Base-by-base conservation (phyloP, 2,797 vertebrate species). In the Melanotaenia maccullochi region DNA sequence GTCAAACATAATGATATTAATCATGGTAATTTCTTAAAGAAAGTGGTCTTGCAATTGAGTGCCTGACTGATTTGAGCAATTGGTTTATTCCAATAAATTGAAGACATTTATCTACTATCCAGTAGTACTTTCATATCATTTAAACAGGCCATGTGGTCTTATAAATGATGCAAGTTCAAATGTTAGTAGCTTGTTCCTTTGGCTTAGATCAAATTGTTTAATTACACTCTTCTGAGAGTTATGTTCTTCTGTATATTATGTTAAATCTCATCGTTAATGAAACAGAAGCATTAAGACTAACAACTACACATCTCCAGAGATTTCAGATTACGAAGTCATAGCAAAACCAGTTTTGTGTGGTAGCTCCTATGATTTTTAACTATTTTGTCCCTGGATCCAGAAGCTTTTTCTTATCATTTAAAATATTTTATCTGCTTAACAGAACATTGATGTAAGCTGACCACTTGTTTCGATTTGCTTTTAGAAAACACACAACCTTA, bases 61-160 rank as follows among this genome's bases (percentile, higher is more conserved):
- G 2, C 0, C 1, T 40, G 14, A 66, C 42, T 40, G 14, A 59
- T 51, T 68, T 32, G 9, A 64, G 40, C 47, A 44, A 35, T 28
- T 3, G 2, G 24, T 71, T 62, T 58, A 36, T 68, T 24, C 35
- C 56, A 47, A 28, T 30, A 14, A 40, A 63, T 24, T 32, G 52
- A 71, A 47, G 14, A 5, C 5, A 44, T 44, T 20, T 1, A 44
- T 44, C 42, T 20, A 20, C 18, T 18, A 44, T 7, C 42, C 16
- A 44, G 18, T 6, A 44, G 42, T 59, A 75, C 9, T 72, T 75
- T 54, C 61, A 70, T 79, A 71, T 72, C 47, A 3, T 69, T 72
- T 74, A 61, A 78, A 30, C 9, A 30, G 57, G 9, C 63, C 30
- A 36, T 16, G 12, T 22, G 58, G 49, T 74, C 8, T 61, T 47